Conservation (phyloP, 2,113 vertebrate species). For the Ifrita kowaldi region DNA sequence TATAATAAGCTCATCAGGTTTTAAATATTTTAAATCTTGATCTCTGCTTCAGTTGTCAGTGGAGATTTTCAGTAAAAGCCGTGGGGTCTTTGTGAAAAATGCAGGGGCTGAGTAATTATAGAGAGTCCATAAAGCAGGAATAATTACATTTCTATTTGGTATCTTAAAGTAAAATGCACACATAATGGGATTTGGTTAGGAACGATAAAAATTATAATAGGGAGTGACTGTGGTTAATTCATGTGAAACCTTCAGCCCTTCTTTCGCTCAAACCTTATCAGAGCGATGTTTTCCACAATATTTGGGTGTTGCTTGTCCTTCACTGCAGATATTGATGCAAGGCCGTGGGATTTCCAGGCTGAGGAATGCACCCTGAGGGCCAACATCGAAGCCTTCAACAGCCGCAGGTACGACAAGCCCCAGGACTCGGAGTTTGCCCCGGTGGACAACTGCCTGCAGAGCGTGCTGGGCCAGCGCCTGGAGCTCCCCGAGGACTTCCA, state of each 20-base stretch:
- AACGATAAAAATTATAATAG: not conserved
- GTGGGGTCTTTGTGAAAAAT: not conserved
- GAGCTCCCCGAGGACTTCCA: conserved; percentile 92
- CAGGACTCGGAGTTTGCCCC: conserved; percentile 84
- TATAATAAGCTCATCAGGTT: not conserved
- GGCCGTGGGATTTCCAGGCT: conserved; percentile 97
- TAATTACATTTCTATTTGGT: not conserved
- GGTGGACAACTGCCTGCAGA: conserved; percentile 97
- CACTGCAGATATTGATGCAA: conserved; percentile 87
- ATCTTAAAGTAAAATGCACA: not conserved
- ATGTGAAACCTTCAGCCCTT: not conserved
- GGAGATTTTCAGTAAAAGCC: not conserved
- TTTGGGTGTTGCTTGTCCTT: not conserved
- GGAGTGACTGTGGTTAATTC: not conserved
- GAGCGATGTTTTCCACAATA: fast-evolving
- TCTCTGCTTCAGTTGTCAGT: not conserved
- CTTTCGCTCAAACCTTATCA: not conserved
- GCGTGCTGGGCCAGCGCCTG: conserved; percentile 88
- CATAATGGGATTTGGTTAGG: not conserved
- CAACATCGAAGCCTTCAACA: conserved; percentile 93
- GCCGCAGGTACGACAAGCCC: conserved; percentile 84
- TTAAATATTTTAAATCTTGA: not conserved
- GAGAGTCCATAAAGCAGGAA: not conserved
- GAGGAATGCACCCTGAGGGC: conserved; percentile 94
- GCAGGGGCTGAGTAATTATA: not conserved